Percentiles rank a stretch among this genome's conserved stretches.
Evolutionary conservation across 2,113 vertebrate genomes (phyloP).

Genomic region (Diadophis punctatus): DNA sequence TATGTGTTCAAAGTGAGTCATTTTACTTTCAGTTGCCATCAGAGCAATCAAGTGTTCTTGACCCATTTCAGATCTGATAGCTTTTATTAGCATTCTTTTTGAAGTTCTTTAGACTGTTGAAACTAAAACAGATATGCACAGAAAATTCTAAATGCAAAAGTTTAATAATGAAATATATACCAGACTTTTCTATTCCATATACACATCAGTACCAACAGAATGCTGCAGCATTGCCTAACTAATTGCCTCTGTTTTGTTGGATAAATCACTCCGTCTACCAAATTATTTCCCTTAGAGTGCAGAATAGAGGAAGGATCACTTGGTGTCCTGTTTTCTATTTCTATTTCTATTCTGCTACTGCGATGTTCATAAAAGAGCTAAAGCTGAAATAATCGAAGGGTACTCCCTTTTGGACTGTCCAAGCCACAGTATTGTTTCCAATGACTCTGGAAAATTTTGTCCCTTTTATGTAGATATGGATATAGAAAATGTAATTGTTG

Average conservation of each 20-base stretch:
- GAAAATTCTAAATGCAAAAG: neutral
- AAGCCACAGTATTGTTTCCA: neutral
- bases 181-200: neutral
- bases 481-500: neutral
- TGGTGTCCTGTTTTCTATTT: neutral
- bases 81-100: neutral
- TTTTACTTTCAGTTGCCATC: neutral
- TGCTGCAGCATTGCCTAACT: neutral
- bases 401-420: neutral
- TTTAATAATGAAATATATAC: neutral
- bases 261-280: neutral
- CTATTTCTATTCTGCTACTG: neutral
- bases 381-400: neutral
- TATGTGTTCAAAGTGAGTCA: neutral
- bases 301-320: neutral
- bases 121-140: neutral
- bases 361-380: neutral
- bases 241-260: neutral
- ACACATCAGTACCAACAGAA: neutral
- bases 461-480: neutral
- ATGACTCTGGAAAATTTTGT: neutral
- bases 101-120: neutral
- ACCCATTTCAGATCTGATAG: neutral
- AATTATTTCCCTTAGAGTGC: neutral
- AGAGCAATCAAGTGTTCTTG: neutral